Evolutionary conservation across 2,888 invertebrate species (phyloP), one percentile per base, ranked within the genome.

Genomic region (Heliconius ismenius): DNA sequence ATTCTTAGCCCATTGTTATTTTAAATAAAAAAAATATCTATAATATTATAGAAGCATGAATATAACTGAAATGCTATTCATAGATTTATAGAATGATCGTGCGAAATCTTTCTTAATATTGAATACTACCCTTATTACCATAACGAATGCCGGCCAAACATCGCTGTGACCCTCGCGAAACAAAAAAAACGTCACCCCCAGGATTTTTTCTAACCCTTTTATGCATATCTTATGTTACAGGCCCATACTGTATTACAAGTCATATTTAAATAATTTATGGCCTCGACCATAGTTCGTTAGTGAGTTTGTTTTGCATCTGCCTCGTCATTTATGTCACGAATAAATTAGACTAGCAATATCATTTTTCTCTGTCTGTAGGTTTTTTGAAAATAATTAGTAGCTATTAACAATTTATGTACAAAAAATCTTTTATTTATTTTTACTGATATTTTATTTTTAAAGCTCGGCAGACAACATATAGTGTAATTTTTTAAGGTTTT

Each of bases 191-290:
- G 85, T 89, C 89, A 91, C 93, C 92, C 92, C 90, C 86, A 86
- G 84, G 82, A 24, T 88, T 93, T 92, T 90, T 92, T 89, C 83
- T 83, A 92, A 92, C 92, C 93, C 92, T 92, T 92, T 92, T 92
- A 91, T 92, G 91, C 92, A 93, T 93, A 93, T 92, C 91, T 90
- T 89, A 91, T 92, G 90, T 90, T 91, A 80, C 70, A 58, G 58
- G 58, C 86, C 87, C 92, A 87, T 91, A 88, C 91, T 90, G 86
- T 89, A 87, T 94, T 93, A 93, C 93, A 90, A 93, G 92, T 92
- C 92, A 93, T 88, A 94, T 93, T 94, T 93, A 91, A 93, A 93
- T 94, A 92, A 94, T 93, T 94, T 93, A 94, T 93, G 91, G 82
- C 78, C 79, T 86, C 84, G 88, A 84, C 86, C 87, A 80, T 79